Conservation (phyloP, 2,113 vertebrate genomes). For the Cinclus cinclus region DNA sequence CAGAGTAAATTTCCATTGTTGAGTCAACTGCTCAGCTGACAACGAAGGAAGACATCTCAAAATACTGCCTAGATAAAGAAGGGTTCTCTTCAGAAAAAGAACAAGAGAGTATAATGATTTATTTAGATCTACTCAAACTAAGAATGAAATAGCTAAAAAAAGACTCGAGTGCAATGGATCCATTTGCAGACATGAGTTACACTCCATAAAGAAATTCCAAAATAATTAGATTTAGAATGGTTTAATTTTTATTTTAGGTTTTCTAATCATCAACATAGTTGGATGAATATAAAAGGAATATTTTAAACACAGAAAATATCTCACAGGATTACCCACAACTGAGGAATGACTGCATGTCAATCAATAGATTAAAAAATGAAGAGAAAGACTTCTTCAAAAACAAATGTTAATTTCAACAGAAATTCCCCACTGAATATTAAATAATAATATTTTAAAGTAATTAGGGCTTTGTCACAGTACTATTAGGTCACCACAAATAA, state of each 20-base stretch:
- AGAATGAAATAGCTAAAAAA: not conserved
- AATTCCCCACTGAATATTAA: not conserved
- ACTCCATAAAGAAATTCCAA: not conserved
- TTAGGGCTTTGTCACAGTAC: not conserved
- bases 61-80: not conserved
- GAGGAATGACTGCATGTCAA: not conserved
- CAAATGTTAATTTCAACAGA: not conserved
- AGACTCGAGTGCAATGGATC: not conserved
- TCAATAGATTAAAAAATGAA: constrained; percentile 29
- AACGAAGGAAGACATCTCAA: not conserved
- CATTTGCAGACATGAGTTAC: not conserved
- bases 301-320: constrained; percentile 5
- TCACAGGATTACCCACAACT: not conserved
- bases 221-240: not conserved
- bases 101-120: not conserved
- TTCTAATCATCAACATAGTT: not conserved
- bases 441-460: constrained; percentile 4
- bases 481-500: constrained; percentile 17
- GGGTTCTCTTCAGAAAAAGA: not conserved
- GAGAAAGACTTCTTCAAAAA: constrained; percentile 18
- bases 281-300: not conserved
- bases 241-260: not conserved
- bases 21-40: not conserved
- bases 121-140: not conserved
- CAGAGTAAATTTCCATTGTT: not conserved